phyloP scores from a whole-genome alignment of 1,140 invertebrate species.

The Megalopta genalis region DNA sequence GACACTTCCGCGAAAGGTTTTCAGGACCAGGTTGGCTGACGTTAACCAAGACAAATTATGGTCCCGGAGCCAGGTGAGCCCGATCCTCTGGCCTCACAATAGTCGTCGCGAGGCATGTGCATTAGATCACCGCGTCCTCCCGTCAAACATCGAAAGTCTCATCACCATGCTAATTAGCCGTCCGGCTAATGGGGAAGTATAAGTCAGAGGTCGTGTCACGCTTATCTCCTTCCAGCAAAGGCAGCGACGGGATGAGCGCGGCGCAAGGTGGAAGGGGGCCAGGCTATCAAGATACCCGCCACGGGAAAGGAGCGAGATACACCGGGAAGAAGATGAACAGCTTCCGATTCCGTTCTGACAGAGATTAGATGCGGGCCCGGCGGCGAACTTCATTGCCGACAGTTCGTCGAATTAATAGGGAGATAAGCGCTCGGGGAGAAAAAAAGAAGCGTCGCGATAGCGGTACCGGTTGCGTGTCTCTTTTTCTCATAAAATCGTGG shows the following conservation, averaged over 20 bases:
- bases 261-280: not conserved
- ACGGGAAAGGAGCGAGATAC: conserved; percentile 36
- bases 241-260: not conserved
- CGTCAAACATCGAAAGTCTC: conserved; percentile 71
- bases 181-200: conserved; percentile 68
- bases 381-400: conserved; percentile 15
- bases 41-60: conserved; percentile 42
- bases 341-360: conserved; percentile 22
- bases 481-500: not conserved
- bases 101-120: conserved; percentile 49
- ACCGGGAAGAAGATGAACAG: conserved; percentile 44
- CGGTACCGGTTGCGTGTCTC: not conserved
- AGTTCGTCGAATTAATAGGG: conserved; percentile 38
- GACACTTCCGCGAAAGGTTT: not conserved
- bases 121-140: conserved; percentile 66
- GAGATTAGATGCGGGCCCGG: conserved; percentile 13
- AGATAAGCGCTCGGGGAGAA: conserved; percentile 45
- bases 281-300: conserved; percentile 27
- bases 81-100: conserved; percentile 16
- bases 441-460: conserved; percentile 19
- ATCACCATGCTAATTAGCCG: conserved; percentile 71
- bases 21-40: conserved; percentile 34
- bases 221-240: conserved; percentile 57
- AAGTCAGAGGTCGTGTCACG: conserved; percentile 71
- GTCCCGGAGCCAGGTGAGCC: conserved; percentile 14